These are phyloP conservation scores for Halesus radiatus DNA, from an alignment of 1,140 invertebrate species.

Conservation along the genomic window DNA sequence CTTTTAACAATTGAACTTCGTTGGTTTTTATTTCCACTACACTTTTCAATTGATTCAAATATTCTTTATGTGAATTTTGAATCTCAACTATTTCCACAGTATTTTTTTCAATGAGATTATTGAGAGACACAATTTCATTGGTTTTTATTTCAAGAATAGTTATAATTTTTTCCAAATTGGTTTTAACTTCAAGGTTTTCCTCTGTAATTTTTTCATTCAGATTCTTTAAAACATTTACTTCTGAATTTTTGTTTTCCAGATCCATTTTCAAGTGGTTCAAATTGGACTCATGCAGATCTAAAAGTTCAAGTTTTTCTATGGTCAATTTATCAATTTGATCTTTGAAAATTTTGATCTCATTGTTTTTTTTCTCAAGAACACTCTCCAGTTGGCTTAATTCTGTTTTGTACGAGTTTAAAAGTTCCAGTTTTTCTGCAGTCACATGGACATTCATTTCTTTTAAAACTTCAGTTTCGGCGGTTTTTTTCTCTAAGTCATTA, in stretches of 20 bases:
- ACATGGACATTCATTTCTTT: too few species aligned
- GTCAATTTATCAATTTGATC: too few species aligned
- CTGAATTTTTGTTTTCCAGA: background rate
- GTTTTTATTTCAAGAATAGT: background rate
- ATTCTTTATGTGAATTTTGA: too few species aligned
- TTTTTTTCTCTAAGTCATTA: background rate
- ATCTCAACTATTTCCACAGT: too few species aligned
- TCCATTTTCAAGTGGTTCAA: background rate
- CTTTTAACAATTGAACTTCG: too few species aligned
- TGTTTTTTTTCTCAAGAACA: background rate
- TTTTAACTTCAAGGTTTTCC: background rate
- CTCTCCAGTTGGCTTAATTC: background rate
- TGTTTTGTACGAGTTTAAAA: background rate
- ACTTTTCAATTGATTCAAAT: too few species aligned
- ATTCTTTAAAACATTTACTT: background rate
- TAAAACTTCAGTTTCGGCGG: background rate
- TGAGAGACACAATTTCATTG: too few species aligned
- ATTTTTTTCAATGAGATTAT: too few species aligned
- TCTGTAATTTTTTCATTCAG: too few species aligned
- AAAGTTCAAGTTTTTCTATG: conserved; percentile 1
- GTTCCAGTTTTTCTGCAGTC: too few species aligned
- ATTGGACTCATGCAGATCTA: background rate
- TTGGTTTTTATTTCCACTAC: too few species aligned
- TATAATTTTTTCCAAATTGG: background rate
- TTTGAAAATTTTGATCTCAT: too few species aligned